Evolutionary conservation across 2,888 invertebrate genomes (phyloP).

Genomic region (Gasteruption jaculator): DNA sequence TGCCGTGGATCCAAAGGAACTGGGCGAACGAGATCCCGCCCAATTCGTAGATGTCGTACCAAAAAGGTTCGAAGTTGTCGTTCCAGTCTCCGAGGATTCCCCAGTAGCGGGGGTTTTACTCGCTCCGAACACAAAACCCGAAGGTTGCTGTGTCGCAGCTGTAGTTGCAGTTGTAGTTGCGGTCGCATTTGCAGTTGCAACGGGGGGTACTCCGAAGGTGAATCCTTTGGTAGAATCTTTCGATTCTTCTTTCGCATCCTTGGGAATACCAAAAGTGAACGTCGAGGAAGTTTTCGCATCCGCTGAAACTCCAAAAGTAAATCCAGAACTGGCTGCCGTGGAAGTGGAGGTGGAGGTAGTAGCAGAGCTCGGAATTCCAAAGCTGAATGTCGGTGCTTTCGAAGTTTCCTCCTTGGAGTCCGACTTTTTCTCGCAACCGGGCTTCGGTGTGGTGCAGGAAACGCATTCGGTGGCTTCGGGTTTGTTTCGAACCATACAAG

Average conservation of each 20-base stretch:
- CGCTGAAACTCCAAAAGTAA: constrained; percentile 36
- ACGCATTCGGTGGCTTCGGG: constrained; percentile 51
- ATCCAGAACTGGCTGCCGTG: constrained; percentile 21
- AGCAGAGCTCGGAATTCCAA: constrained; percentile 52
- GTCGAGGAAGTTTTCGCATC: constrained; percentile 11
- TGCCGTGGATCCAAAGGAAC: too few relatives aligned
- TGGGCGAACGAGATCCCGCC: too few relatives aligned
- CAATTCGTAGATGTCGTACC: too few relatives aligned
- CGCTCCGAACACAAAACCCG: constrained; percentile 26
- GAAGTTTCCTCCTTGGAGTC: constrained; percentile 14
- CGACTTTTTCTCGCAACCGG: constrained; percentile 31
- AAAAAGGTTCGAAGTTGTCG: not conserved
- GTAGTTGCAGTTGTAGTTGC: constrained; percentile 8
- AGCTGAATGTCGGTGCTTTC: constrained; percentile 24
- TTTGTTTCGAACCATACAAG: constrained; percentile 58
- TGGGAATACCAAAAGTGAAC: constrained; percentile 28
- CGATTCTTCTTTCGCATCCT: constrained; percentile 16
- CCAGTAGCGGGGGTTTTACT: constrained; percentile 9
- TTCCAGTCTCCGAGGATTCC: not conserved
- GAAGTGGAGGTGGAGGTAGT: constrained; percentile 1
- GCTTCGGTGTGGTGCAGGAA: constrained; percentile 55
- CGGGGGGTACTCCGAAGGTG: constrained; percentile 8
- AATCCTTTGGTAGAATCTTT: constrained; percentile 16
- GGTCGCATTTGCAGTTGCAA: constrained; percentile 24
- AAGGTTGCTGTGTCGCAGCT: constrained; percentile 20